Conservation (phyloP, 1,140 invertebrate genomes). For the Microplitis mediator region DNA sequence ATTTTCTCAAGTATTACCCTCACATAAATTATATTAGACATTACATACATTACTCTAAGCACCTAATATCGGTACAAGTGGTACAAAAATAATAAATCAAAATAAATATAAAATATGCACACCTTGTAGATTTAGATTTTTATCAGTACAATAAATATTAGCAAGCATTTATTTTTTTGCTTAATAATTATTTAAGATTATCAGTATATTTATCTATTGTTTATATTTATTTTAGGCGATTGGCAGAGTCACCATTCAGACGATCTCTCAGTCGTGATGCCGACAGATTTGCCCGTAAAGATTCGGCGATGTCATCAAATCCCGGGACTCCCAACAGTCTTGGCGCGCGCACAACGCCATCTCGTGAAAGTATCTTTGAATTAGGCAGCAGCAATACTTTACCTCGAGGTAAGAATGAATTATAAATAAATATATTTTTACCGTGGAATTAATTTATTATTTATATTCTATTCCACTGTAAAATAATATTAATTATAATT, state of each 20-base stretch:
- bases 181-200: not conserved
- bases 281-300: constrained; percentile 49
- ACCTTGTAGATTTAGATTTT: too few species aligned
- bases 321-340: constrained; percentile 42
- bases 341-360: constrained; percentile 39
- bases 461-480: not conserved
- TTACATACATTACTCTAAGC: not conserved
- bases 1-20: constrained; percentile 11
- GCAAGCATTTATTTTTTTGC: not conserved
- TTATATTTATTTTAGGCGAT: constrained; percentile 42
- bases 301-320: constrained; percentile 42
- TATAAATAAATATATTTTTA: constrained; percentile 35
- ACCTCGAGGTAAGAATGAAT: constrained; percentile 66
- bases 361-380: constrained; percentile 54
- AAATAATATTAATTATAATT: not conserved
- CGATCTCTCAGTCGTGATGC: constrained; percentile 52
- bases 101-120: not conserved
- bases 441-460: constrained; percentile 28
- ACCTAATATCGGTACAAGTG: not conserved
- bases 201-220: not conserved
- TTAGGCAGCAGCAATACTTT: constrained; percentile 61
- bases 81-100: not conserved
- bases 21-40: constrained; percentile 13
- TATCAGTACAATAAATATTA: not conserved
- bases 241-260: constrained; percentile 55